phyloP scores from a whole-genome alignment of 2,888 invertebrate genomes.

The Oligia strigilis region DNA sequence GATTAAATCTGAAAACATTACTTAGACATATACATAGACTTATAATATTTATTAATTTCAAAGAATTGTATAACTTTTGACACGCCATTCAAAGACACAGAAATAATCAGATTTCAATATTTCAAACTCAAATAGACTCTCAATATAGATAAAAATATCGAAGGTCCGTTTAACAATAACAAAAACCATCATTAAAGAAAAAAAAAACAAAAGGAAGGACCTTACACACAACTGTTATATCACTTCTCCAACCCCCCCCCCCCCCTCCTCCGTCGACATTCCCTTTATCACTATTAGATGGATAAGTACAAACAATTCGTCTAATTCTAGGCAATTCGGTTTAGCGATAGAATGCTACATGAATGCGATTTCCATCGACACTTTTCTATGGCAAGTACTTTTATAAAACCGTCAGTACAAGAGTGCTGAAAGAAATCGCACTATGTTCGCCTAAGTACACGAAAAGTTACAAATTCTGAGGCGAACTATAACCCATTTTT shows the following conservation, averaged over 20 bases:
- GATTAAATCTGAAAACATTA: constrained; percentile 68
- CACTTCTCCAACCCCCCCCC: constrained; percentile 69
- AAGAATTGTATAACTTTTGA: constrained; percentile 56
- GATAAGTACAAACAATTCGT: constrained; percentile 88
- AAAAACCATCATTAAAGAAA: constrained; percentile 45
- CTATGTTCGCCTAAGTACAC: constrained; percentile 34
- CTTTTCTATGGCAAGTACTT: constrained; percentile 40
- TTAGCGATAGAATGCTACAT: constrained; percentile 69
- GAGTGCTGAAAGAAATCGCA: constrained; percentile 37
- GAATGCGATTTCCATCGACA: constrained; percentile 49
- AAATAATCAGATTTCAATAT: constrained; percentile 68
- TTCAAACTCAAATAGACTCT: constrained; percentile 80
- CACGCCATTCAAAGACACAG: constrained; percentile 59
- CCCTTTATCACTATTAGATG: constrained; percentile 86
- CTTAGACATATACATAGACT: constrained; percentile 59
- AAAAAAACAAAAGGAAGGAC: constrained; percentile 64
- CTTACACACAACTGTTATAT: constrained; percentile 76
- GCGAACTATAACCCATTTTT: constrained; percentile 17
- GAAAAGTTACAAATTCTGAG: constrained; percentile 61
- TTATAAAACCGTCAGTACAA: constrained; percentile 40
- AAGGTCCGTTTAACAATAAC: constrained; percentile 57
- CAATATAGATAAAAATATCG: constrained; percentile 71
- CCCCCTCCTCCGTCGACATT: constrained; percentile 77
- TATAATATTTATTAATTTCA: constrained; percentile 47
- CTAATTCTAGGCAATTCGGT: constrained; percentile 88